Evolutionary conservation across 2,797 vertebrate species (phyloP), one percentile per base, ranked within the genome.

Genomic region (Oryzias dopingdopingensis): DNA sequence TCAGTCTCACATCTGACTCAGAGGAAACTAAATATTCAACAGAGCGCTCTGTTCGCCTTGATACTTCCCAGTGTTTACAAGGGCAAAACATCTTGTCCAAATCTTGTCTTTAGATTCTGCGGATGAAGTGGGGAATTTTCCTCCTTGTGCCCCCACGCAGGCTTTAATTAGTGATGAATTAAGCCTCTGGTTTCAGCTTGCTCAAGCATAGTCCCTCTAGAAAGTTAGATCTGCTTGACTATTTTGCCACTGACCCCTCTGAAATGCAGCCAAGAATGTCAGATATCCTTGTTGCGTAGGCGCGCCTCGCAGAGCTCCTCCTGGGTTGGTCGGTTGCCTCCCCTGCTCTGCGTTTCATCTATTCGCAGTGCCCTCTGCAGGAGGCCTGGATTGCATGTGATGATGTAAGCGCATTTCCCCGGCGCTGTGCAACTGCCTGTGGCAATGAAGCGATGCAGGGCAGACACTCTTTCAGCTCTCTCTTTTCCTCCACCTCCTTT

Each of bases 331-430:
- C 50, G 61, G 68, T 72, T 62, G 70, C 75, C 77, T 78, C 67
- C 74, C 79, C 56, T 12, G 45, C 67, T 74, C 77, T 57, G 26
- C 26, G 59, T 76, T 75, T 79, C 72, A 85, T 86, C 79, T 86
- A 80, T 85, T 85, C 79, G 83, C 86, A 91, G 86, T 92, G 92
- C 90, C 92, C 90, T 92, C 91, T 92, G 87, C 90, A 92, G 90
- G 89, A 84, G 54, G 78, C 70, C 74, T 69, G 59, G 64, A 72
- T 83, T 71, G 62, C 82, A 86, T 85, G 79, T 88, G 85, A 88
- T 90, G 89, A 91, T 85, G 89, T 90, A 88, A 89, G 86, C 86
- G 86, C 74, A 90, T 91, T 88, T 86, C 78, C 77, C 76, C 75
- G 69, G 56, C 59, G 59, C 77, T 70, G 59, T 80, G 77, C 80